Percentiles rank a stretch among this genome's conserved stretches.
These are phyloP conservation scores for Argyresthia goedartella DNA, from an alignment of 2,888 invertebrate species.

Conservation along the genomic window DNA sequence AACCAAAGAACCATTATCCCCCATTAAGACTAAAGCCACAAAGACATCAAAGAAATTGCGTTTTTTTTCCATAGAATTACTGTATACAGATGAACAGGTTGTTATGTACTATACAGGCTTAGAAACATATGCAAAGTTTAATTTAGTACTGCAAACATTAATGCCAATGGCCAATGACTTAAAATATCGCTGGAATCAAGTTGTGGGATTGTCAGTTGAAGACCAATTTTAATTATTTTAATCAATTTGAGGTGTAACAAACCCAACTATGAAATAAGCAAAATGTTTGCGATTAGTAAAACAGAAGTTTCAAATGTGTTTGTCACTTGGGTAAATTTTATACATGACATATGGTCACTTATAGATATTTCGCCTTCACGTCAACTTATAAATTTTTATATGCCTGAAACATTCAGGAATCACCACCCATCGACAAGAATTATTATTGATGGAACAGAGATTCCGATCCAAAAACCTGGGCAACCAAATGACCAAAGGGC, in stretches of 20 bases:
- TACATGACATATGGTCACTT: not conserved
- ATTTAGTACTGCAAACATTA: not conserved
- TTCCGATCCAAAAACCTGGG: not conserved
- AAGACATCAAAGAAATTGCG: not conserved
- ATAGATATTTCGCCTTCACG: not conserved
- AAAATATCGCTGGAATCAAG: not conserved
- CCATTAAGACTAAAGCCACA: not conserved
- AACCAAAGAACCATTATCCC: too few species aligned
- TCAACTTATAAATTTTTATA: not conserved
- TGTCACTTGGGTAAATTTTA: conserved; percentile 1
- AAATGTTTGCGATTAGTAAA: not conserved
- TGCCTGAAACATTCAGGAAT: not conserved
- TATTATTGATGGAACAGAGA: conserved; percentile 5
- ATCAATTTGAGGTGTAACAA: conserved; percentile 3
- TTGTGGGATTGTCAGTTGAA: not conserved
- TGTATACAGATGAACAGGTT: not conserved
- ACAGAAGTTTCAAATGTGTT: not conserved
- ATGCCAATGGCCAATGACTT: not conserved
- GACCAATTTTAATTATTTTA: not conserved
- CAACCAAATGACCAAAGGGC: not conserved
- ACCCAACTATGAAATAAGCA: conserved; percentile 1
- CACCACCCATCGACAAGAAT: not conserved
- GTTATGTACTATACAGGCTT: not conserved
- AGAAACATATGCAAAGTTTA: not conserved
- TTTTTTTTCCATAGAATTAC: not conserved